Evolutionary conservation across 2,113 vertebrate species (phyloP).

Genomic region (Mirounga angustirostris): DNA sequence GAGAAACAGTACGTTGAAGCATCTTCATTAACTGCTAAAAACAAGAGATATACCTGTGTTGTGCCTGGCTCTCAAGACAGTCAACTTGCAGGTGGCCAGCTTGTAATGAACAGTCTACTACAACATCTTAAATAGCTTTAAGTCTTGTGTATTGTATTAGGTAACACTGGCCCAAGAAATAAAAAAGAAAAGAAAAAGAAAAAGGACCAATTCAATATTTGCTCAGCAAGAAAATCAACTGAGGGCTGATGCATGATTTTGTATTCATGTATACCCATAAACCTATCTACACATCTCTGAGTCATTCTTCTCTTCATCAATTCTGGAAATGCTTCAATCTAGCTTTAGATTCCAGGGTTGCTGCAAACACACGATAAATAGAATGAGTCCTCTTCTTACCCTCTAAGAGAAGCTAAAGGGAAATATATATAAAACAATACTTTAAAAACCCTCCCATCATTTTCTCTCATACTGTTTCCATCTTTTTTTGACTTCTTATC

Average conservation of each 20-base stretch:
- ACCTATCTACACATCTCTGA: neutral
- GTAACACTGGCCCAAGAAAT: neutral
- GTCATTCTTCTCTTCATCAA: neutral
- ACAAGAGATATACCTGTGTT: neutral
- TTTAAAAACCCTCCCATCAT: neutral
- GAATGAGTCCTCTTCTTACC: neutral
- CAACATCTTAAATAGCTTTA: neutral
- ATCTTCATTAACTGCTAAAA: neutral
- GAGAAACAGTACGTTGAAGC: neutral
- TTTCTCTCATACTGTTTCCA: neutral
- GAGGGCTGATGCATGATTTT: neutral
- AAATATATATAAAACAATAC: constrained; percentile 1
- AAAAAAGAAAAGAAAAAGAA: neutral
- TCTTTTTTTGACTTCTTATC: constrained; percentile 21
- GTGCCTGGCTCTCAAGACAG: neutral
- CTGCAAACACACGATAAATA: neutral
- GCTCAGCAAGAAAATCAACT: neutral
- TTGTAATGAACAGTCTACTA: neutral
- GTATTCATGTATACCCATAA: neutral
- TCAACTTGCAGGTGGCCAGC: neutral
- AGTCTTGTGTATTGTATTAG: neutral
- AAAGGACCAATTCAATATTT: neutral
- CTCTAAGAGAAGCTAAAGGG: neutral
- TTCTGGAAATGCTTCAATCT: neutral
- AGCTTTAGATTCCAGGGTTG: constrained; percentile 9